Conservation (phyloP, 2,797 vertebrate genomes). For the Sebastes kiyomatsui region DNA sequence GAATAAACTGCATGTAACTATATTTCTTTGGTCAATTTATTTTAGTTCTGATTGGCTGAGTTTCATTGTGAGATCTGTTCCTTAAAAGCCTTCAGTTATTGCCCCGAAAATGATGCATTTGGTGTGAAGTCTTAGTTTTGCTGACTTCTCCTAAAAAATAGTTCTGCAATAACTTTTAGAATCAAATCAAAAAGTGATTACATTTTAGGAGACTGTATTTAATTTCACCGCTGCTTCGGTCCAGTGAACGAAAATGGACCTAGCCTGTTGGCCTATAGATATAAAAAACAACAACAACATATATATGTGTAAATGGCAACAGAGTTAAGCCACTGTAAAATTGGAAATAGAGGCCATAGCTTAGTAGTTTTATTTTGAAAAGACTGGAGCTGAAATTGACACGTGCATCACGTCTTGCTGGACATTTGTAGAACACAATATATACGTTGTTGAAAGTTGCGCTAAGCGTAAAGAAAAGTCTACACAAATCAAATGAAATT, state of each 20-base stretch:
- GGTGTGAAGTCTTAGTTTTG: not conserved
- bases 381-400: no score
- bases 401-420: no score
- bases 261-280: not conserved
- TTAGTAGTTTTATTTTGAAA: no score
- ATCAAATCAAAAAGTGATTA: not conserved
- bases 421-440: no score
- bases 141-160: not conserved
- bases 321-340: not conserved
- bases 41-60: not conserved
- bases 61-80: not conserved
- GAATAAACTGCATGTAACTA: not conserved
- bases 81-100: not conserved
- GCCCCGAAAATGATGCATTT: not conserved
- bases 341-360: not conserved
- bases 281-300: not conserved
- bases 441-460: no score
- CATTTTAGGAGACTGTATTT: not conserved
- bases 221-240: not conserved
- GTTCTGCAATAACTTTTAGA: not conserved
- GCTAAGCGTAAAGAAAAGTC: no score
- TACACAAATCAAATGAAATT: no score
- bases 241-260: constrained; percentile 7
- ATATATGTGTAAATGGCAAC: not conserved
- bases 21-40: not conserved